Evolutionary conservation across 2,888 invertebrate genomes (phyloP).

Genomic region (Hirtodrosophila confusa): DNA sequence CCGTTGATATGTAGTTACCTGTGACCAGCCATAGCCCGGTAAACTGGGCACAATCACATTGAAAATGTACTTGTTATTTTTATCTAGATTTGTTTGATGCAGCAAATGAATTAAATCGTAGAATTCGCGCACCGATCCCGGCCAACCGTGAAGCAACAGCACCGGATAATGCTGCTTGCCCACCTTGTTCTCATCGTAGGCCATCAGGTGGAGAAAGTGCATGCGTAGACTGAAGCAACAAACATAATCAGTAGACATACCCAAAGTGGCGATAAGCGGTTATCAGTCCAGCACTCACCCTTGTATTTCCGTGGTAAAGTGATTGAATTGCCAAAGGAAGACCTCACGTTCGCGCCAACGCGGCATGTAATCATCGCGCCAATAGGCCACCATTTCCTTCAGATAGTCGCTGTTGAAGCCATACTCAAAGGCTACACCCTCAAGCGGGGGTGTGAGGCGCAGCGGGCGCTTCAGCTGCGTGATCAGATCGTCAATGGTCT

Average conservation of each 20-base stretch:
- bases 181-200: conserved; percentile 82
- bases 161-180: conserved; percentile 83
- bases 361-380: conserved; percentile 90
- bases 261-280: conserved; percentile 32
- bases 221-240: conserved; percentile 84
- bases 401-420: conserved; percentile 91
- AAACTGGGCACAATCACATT: conserved; percentile 86
- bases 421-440: conserved; percentile 89
- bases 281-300: conserved; percentile 81
- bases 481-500: conserved; percentile 87
- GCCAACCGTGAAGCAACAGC: conserved; percentile 93
- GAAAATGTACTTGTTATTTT: conserved; percentile 86
- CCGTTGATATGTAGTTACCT: conserved; percentile 66
- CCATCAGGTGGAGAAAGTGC: conserved; percentile 89
- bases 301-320: conserved; percentile 91
- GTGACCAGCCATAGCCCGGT: conserved; percentile 84
- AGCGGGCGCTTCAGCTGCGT: conserved; percentile 85
- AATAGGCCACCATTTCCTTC: conserved; percentile 89
- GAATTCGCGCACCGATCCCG: conserved; percentile 94
- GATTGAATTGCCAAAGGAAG: conserved; percentile 90
- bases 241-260: conserved; percentile 26
- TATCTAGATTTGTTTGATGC: conserved; percentile 83
- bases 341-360: conserved; percentile 88
- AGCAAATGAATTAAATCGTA: conserved; percentile 90
- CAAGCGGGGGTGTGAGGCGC: conserved; percentile 86